Percentiles rank a stretch among this genome's conserved stretches.
phyloP scores from a whole-genome alignment of 2,888 invertebrate species.

The Aethes cnicana region DNA sequence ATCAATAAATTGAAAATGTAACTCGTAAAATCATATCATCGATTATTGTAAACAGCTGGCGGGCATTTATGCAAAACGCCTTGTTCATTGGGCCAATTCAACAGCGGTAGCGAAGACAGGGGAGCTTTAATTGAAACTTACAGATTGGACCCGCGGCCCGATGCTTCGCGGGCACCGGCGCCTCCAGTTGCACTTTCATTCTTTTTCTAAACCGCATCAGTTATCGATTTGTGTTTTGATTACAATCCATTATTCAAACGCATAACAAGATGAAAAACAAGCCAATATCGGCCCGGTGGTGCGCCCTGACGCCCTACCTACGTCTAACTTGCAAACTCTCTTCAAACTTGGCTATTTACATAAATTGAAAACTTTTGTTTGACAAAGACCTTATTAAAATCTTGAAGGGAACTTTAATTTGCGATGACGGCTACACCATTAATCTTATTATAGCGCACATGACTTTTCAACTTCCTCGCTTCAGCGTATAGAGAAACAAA shows the following conservation, averaged over 20 bases:
- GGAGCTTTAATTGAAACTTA: conserved; percentile 63
- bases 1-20: conserved; percentile 78
- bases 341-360: conserved; percentile 65
- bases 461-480: conserved; percentile 46
- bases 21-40: conserved; percentile 79
- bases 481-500: conserved; percentile 43
- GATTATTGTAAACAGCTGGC: conserved; percentile 80
- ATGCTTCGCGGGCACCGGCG: conserved; percentile 29
- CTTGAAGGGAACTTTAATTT: conserved; percentile 70
- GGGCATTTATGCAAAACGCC: conserved; percentile 78
- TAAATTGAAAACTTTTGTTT: conserved; percentile 59
- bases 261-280: conserved; percentile 25
- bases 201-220: conserved; percentile 29
- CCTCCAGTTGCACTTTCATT: conserved; percentile 26
- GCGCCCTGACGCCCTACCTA: conserved; percentile 25
- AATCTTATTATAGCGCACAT: conserved; percentile 62
- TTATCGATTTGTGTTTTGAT: conserved; percentile 33
- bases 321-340: conserved; percentile 30
- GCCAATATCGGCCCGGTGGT: conserved; percentile 6
- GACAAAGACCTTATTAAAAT: conserved; percentile 72
- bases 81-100: conserved; percentile 70
- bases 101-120: conserved; percentile 69
- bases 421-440: conserved; percentile 68
- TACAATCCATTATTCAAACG: conserved; percentile 30
- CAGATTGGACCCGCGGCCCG: conserved; percentile 41